Evolutionary conservation across 2,888 invertebrate genomes (phyloP).

Genomic region (Acanthosepion esculentum): DNA sequence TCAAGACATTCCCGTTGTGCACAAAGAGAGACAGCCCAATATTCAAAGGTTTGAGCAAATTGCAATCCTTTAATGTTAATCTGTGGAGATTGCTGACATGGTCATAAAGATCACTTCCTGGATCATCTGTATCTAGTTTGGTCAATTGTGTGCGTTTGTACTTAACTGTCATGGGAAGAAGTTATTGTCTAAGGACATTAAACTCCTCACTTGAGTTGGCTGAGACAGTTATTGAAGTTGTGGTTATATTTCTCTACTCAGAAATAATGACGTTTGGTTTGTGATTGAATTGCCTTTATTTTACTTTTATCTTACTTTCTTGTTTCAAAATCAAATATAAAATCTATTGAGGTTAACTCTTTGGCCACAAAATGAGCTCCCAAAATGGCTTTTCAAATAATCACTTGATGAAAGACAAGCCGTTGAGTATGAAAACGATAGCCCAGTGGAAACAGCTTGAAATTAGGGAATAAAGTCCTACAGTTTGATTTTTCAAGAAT

Average conservation of each 20-base stretch:
- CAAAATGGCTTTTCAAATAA: background rate
- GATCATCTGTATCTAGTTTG: slow-evolving; percentile 12
- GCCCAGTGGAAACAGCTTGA: background rate
- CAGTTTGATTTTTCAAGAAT: background rate
- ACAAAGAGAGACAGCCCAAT: background rate
- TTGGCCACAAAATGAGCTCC: background rate
- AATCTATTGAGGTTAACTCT: background rate
- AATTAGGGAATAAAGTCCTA: background rate
- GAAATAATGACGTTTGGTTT: background rate
- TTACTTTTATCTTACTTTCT: background rate
- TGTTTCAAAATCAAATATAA: slow-evolving; percentile 3
- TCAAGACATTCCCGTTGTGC: background rate
- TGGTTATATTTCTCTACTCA: background rate
- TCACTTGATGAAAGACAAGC: background rate
- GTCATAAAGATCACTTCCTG: background rate
- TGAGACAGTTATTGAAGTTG: background rate
- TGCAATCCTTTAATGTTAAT: background rate
- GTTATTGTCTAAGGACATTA: slow-evolving; percentile 6
- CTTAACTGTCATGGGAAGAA: background rate
- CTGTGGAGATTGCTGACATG: background rate
- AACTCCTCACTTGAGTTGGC: background rate
- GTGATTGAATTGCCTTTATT: background rate
- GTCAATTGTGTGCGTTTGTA: background rate
- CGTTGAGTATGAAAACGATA: background rate
- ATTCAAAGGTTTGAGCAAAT: background rate